Base-by-base conservation (phyloP, 2,113 vertebrate genomes). In the Ginglymostoma cirratum region DNA sequence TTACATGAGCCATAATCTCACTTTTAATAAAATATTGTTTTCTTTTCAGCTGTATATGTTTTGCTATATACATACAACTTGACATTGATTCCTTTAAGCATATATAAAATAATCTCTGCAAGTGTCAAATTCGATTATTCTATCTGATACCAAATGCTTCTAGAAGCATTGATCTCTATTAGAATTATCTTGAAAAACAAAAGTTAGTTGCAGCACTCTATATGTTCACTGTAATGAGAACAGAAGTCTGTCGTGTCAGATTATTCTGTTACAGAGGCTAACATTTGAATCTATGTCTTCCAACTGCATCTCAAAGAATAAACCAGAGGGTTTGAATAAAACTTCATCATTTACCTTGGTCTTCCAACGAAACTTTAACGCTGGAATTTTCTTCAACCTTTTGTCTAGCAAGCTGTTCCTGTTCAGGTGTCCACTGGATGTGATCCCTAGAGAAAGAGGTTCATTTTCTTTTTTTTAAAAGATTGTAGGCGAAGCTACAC, bases 381-480 rank as follows among this genome's bases (percentile, higher is more conserved):
- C 96, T 96, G 15, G 98, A 98, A 96, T 99, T 99, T 97, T 99
- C 98, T 96, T 97, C 96, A 8, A 96, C 98, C 96, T 97, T 98
- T 97, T 97, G 97, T 85, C 96, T 97, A 67, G 98, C 98, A 66
- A 95, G 96, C 96, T 97, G 97, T 96, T 97, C 98, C 42, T 99
- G 98, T 96, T 98, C 98, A 93, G 98, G 97, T 95, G 98, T 98
- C 99, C 99, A 99, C 65, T 98, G 97, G 95, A 99, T 98, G 96
- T 99, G 98, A 97, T 99, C 98, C 98, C 99, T 99, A 94, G n/a
- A 96, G 97, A 70, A 97, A 96, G 45, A 69, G 8, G n/a, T 87
- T 48, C 66, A 70, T 66, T 93, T 61, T 90, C 27, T 34, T 55
- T 83, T 80, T 30, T 72, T 80, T 42, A 55, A 61, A 83, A 17